Evolutionary conservation across 2,888 invertebrate genomes (phyloP).

Genomic region (Lasioglossum leucozonium): DNA sequence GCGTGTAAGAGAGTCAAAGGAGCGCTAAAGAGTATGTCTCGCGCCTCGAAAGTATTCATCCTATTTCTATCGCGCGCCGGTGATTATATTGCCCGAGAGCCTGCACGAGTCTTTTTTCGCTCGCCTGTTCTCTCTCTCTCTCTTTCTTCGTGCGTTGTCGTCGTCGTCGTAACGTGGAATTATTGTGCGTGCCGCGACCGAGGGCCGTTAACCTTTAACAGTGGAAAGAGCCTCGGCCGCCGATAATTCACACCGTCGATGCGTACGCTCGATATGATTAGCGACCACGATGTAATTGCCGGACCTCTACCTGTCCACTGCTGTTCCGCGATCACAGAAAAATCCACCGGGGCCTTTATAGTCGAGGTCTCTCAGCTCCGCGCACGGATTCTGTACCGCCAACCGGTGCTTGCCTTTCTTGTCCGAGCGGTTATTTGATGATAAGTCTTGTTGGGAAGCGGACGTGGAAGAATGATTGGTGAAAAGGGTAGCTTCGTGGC

Average conservation of each 20-base stretch:
- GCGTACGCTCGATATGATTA: constrained; percentile 49
- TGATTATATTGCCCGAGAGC: constrained; percentile 53
- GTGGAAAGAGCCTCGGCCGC: constrained; percentile 22
- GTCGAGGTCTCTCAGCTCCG: background rate
- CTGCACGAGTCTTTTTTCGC: constrained; percentile 42
- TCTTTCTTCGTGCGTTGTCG: background rate
- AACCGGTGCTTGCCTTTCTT: background rate
- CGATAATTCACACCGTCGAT: constrained; percentile 37
- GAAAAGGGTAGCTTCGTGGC: background rate
- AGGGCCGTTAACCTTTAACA: constrained; percentile 60
- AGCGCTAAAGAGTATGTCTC: constrained; percentile 46
- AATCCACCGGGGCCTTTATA: background rate
- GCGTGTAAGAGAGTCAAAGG: constrained; percentile 59
- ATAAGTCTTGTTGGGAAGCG: background rate
- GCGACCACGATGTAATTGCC: constrained; percentile 50
- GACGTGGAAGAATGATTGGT: background rate
- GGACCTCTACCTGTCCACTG: background rate
- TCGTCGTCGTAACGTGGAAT: constrained; percentile 61
- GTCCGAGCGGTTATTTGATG: background rate
- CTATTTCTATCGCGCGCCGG: constrained; percentile 64
- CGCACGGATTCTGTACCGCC: background rate
- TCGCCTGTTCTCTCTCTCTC: background rate
- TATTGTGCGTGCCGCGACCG: constrained; percentile 59
- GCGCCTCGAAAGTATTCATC: constrained; percentile 59
- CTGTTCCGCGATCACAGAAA: background rate